Evolutionary conservation across 2,888 invertebrate species (phyloP).

Genomic region (Papilio demoleus): DNA sequence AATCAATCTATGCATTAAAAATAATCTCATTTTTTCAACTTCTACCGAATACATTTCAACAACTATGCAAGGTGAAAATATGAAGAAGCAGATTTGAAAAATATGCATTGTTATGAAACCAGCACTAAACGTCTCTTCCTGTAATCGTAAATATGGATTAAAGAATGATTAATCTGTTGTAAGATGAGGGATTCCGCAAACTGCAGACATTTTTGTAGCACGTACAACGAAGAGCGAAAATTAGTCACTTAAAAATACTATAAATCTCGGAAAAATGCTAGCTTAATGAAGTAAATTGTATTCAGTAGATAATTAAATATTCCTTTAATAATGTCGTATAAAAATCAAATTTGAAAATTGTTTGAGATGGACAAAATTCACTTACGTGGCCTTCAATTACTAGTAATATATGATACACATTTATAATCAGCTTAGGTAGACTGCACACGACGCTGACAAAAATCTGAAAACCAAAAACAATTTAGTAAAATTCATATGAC

Average conservation of each 20-base stretch:
- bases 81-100: slow-evolving; percentile 61
- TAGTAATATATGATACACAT: slow-evolving; percentile 66
- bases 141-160: slow-evolving; percentile 40
- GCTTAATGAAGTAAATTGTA: too few relatives aligned
- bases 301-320: too few relatives aligned
- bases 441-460: slow-evolving; percentile 67
- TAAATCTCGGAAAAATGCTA: too few relatives aligned
- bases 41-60: slow-evolving; percentile 65
- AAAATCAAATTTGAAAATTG: too few relatives aligned
- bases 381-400: slow-evolving; percentile 66
- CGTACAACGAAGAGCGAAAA: too few relatives aligned
- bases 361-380: slow-evolving; percentile 43
- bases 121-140: slow-evolving; percentile 58
- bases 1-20: slow-evolving; percentile 63
- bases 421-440: slow-evolving; percentile 67
- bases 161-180: slow-evolving; percentile 10
- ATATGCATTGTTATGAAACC: slow-evolving; percentile 62
- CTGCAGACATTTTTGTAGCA: too few relatives aligned
- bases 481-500: not conserved
- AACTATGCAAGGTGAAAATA: slow-evolving; percentile 68
- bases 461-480: slow-evolving; percentile 62
- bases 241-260: too few relatives aligned
- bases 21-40: slow-evolving; percentile 64
- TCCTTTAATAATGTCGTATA: too few relatives aligned
- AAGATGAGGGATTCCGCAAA: not conserved